These are phyloP conservation scores for Acheta domesticus DNA, from an alignment of 2,888 invertebrate genomes.

Conservation along the genomic window DNA sequence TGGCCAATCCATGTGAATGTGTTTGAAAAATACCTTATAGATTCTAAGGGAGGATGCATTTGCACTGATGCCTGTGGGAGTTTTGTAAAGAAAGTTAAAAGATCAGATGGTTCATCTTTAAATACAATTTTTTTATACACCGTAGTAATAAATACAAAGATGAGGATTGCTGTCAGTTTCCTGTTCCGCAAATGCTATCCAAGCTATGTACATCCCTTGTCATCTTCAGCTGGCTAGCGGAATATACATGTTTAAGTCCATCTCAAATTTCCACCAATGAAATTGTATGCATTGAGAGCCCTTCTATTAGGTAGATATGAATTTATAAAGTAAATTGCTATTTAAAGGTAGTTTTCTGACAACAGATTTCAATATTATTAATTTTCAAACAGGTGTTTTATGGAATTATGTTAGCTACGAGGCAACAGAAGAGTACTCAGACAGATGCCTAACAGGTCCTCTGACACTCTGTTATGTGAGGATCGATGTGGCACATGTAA, in stretches of 20 bases:
- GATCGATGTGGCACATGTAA: not conserved
- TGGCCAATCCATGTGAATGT: not conserved
- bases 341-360: not conserved
- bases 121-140: not conserved
- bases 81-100: not conserved
- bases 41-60: not conserved
- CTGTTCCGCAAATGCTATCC: not conserved
- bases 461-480: not conserved
- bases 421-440: not conserved
- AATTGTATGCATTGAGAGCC: not conserved
- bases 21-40: not conserved
- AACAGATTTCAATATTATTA: not conserved
- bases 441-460: not conserved
- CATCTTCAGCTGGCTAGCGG: not conserved
- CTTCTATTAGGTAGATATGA: not conserved
- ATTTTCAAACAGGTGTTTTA: not conserved
- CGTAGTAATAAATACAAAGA: not conserved
- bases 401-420: not conserved
- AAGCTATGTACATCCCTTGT: not conserved
- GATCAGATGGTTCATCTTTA: not conserved
- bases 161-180: not conserved
- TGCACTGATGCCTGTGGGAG: not conserved
- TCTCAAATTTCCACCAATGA: not conserved
- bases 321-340: too few species aligned
- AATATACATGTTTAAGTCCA: not conserved